These are phyloP conservation scores for Hybognathus amarus DNA, from an alignment of 2,797 vertebrate species.

Conservation along the genomic window DNA sequence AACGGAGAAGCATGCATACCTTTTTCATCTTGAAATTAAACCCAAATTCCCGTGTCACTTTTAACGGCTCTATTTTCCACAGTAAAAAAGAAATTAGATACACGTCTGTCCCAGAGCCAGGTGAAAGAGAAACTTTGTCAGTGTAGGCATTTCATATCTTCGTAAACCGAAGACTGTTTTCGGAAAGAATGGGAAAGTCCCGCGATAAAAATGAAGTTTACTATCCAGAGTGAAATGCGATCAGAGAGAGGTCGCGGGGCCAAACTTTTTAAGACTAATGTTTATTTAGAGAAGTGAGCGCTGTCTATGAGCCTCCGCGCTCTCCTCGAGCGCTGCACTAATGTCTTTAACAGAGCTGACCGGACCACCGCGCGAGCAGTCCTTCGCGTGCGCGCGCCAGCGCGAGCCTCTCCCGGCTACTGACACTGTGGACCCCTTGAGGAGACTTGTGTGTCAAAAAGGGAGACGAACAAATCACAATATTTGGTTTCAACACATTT, in stretches of 20 bases:
- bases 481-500: conserved; percentile 45
- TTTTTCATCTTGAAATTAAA: conserved; percentile 53
- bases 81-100: conserved; percentile 57
- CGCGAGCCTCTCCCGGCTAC: conserved; percentile 24
- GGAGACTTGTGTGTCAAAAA: conserved; percentile 40
- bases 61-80: conserved; percentile 56
- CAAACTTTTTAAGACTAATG: conserved; percentile 99
- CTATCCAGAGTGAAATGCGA: conserved; percentile 88
- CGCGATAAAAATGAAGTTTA: conserved; percentile 79
- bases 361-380: conserved; percentile 62
- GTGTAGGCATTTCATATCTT: conserved; percentile 70
- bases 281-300: conserved; percentile 99
- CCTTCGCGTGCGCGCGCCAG: conserved; percentile 53
- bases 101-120: conserved; percentile 53
- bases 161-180: conserved; percentile 74
- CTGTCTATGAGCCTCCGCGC: conserved; percentile 88
- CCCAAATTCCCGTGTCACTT: conserved; percentile 53
- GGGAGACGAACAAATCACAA: conserved; percentile 41
- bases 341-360: conserved; percentile 88
- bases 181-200: conserved; percentile 69
- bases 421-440: conserved; percentile 37
- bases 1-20: conserved; percentile 38
- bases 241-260: conserved; percentile 88
- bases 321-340: conserved; percentile 84
- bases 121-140: conserved; percentile 74